phyloP scores from a whole-genome alignment of 2,888 invertebrate species.

The Drosophila tripunctata region DNA sequence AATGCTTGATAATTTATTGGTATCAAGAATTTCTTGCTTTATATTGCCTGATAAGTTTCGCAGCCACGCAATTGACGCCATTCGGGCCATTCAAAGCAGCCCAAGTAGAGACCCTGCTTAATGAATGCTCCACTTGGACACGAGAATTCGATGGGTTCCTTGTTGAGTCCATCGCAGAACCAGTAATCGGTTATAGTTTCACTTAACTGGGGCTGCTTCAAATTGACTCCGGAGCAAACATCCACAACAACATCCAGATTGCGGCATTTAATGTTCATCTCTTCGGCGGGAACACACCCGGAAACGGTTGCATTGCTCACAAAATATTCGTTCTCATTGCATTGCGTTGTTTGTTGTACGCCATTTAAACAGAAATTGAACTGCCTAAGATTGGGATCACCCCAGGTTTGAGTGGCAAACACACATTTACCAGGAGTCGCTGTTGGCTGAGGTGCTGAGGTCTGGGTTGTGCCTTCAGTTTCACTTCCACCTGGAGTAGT shows the following conservation, averaged over 20 bases:
- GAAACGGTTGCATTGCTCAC: slow-evolving; percentile 42
- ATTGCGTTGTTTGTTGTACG: not conserved
- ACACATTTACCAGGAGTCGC: slow-evolving; percentile 16
- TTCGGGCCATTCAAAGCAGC: slow-evolving; percentile 50
- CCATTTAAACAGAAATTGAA: slow-evolving; percentile 40
- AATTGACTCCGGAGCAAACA: slow-evolving; percentile 41
- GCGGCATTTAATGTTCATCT: slow-evolving; percentile 45
- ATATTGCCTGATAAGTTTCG: no score
- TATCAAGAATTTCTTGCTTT: slow-evolving; percentile 4
- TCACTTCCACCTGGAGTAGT: not conserved
- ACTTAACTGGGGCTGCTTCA: slow-evolving; percentile 46
- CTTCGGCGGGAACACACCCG: slow-evolving; percentile 43
- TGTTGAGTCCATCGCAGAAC: slow-evolving; percentile 27
- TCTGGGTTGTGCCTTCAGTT: not conserved
- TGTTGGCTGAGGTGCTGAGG: not conserved
- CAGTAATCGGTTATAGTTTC: slow-evolving; percentile 34
- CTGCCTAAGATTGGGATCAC: slow-evolving; percentile 14
- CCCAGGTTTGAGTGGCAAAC: slow-evolving; percentile 34
- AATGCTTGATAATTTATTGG: slow-evolving; percentile 23
- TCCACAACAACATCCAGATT: slow-evolving; percentile 25
- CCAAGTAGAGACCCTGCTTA: slow-evolving; percentile 47
- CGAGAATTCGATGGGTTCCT: slow-evolving; percentile 8
- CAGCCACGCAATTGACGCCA: slow-evolving; percentile 56
- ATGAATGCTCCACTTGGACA: slow-evolving; percentile 42
- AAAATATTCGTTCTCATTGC: slow-evolving; percentile 38